Percentiles rank a stretch among this genome's conserved stretches.
phyloP scores from a whole-genome alignment of 2,888 invertebrate genomes.

The Perdita meconis region DNA sequence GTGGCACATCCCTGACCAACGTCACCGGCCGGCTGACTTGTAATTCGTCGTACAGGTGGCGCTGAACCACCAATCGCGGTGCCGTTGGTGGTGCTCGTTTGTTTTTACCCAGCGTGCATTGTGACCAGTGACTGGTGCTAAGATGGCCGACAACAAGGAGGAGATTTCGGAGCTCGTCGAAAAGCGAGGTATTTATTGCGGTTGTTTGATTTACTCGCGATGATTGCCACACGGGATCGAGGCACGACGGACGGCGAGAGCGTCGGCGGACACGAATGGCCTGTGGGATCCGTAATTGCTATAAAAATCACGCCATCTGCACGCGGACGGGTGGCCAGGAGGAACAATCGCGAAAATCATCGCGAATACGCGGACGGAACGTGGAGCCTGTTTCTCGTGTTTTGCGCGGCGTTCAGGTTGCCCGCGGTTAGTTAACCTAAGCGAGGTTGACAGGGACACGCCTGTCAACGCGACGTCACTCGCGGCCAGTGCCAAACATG shows the following conservation, averaged over 20 bases:
- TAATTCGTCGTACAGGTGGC: conserved; percentile 59
- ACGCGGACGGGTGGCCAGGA: conserved; percentile 60
- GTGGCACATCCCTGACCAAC: conserved; percentile 63
- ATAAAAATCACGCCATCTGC: conserved; percentile 78
- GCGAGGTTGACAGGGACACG: conserved; percentile 31
- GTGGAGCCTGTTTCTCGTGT: conserved; percentile 29
- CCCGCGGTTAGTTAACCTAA: conserved; percentile 30
- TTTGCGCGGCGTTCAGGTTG: conserved; percentile 29
- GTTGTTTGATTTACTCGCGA: conserved; percentile 48
- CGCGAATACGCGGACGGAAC: conserved; percentile 48
- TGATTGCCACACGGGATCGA: conserved; percentile 51
- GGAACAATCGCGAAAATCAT: conserved; percentile 62
- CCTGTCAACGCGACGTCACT: conserved; percentile 58
- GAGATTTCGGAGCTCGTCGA: conserved; percentile 83
- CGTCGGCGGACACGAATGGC: conserved; percentile 1
- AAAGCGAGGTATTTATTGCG: conserved; percentile 82
- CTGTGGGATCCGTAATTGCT: conserved; percentile 63
- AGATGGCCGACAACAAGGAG: conserved; percentile 85
- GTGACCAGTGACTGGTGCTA: conserved; percentile 84
- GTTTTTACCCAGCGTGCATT: conserved; percentile 84
- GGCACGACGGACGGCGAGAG: conserved; percentile 16
- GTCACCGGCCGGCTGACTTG: conserved; percentile 63
- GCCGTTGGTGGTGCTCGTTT: conserved; percentile 73
- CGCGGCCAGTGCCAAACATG: conserved; percentile 51
- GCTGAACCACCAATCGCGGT: conserved; percentile 51